Evolutionary conservation across 2,113 vertebrate species (phyloP).

Genomic region (Crotalus viridis): DNA sequence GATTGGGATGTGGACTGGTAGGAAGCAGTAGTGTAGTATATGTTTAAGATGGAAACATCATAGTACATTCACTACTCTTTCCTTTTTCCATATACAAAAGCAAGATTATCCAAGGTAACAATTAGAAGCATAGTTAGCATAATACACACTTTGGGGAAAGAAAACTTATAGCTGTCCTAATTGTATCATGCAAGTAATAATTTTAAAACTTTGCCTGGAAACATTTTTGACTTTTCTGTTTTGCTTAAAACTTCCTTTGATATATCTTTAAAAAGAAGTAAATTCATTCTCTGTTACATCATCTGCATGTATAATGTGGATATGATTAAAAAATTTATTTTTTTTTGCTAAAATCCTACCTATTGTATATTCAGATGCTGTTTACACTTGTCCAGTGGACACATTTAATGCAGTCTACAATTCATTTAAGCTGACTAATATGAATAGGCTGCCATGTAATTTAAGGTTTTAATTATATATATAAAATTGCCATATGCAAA

Average conservation of each 20-base stretch:
- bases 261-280: conserved; percentile 44
- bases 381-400: conserved; percentile 46
- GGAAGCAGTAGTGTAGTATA: conserved; percentile 37
- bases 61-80: conserved; percentile 38
- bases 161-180: conserved; percentile 38
- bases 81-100: not conserved
- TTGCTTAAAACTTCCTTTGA: conserved; percentile 40
- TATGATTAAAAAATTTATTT: not conserved
- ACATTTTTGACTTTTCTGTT: conserved; percentile 36
- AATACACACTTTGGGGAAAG: conserved; percentile 19
- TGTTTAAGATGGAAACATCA: conserved; percentile 27
- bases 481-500: conserved; percentile 22
- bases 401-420: not conserved
- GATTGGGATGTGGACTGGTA: conserved; percentile 53
- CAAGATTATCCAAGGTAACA: conserved; percentile 44
- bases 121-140: conserved; percentile 52
- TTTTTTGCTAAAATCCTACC: not conserved
- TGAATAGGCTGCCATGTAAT: not conserved
- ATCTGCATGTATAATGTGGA: not conserved
- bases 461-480: conserved; percentile 7
- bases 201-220: conserved; percentile 50
- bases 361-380: not conserved
- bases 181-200: conserved; percentile 52
- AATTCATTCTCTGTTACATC: not conserved
- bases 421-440: not conserved